Base-by-base conservation (phyloP, 2,888 invertebrate genomes). In the Chelonus formosanus region DNA sequence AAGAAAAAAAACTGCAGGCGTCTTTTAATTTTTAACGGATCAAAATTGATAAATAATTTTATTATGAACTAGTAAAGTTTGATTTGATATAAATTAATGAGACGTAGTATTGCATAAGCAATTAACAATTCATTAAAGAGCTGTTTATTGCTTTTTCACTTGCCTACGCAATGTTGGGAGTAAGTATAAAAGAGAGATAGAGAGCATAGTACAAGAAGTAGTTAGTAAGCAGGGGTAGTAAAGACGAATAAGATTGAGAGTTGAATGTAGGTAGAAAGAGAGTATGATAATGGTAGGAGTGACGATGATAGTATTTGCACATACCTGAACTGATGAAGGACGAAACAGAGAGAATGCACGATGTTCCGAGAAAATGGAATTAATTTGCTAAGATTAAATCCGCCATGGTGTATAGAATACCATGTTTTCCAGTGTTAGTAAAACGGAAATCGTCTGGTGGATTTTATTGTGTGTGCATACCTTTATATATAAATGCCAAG, bases 61-160 rank as follows among this genome's bases (percentile, higher is more conserved):
- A 1, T 40, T 6, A 53, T 55, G 35, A 62, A 43, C 45, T 7
- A 50, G 10, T 20, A 47, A 40, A 73, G 76, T 78, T 80, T 80
- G 79, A 83, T 83, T 81, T 82, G 80, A 81, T 82, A 83, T 83
- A 83, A 81, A 83, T 83, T 81, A 78, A 83, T 83, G 82, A 81
- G 82, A 83, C 82, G 82, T 83, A 81, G 77, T 77, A 80, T 80
- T 80, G 82, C 80, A 81, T 80, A 82, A 82, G 81, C 81, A 83
- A 83, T 83, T 83, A 83, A 82, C 82, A 81, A 83, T 83, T 83
- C 81, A 81, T 82, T 82, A 81, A 80, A 80, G 80, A 80, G 74
- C 72, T 76, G 76, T 45, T 75, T 74, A 52, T 61, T 32, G 52
- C 34, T 32, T 36, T 44, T 35, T 36, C 20, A 73, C 71, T 80